Evolutionary conservation across 2,113 vertebrate species (phyloP).

Genomic region (Apodemus speciosus): DNA sequence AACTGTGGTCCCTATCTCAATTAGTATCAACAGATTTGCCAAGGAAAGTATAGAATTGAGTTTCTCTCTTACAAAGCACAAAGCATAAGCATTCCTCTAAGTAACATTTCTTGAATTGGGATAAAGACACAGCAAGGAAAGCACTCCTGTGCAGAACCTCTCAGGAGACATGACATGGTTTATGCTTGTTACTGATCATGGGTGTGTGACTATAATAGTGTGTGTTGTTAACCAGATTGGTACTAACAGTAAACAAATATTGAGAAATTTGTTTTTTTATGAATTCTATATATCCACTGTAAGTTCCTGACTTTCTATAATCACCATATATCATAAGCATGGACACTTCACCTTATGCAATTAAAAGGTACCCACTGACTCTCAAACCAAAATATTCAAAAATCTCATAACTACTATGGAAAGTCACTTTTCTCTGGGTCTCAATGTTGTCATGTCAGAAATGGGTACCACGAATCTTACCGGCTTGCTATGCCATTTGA

Average conservation of each 20-base stretch:
- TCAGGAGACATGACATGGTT: background rate
- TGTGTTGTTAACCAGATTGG: background rate
- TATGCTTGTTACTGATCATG: background rate
- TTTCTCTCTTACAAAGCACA: slow-evolving; percentile 9
- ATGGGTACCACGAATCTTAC: background rate
- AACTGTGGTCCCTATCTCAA: background rate
- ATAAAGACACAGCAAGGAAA: background rate
- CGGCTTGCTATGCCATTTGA: background rate
- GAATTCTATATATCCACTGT: background rate
- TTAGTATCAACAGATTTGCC: slow-evolving; percentile 27
- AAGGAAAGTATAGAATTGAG: background rate
- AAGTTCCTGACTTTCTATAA: background rate
- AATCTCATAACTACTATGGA: background rate
- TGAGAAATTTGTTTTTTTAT: background rate
- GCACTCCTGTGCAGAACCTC: background rate
- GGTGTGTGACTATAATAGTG: background rate
- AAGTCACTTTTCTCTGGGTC: background rate
- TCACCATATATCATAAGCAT: background rate
- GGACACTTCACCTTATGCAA: background rate
- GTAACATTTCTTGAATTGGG: background rate
- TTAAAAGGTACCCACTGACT: background rate
- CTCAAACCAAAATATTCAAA: background rate
- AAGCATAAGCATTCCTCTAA: background rate
- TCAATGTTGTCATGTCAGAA: background rate
- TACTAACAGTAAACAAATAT: background rate